Evolutionary conservation across 2,113 vertebrate genomes (phyloP).

Genomic region (Dicrurus megarhynchus): DNA sequence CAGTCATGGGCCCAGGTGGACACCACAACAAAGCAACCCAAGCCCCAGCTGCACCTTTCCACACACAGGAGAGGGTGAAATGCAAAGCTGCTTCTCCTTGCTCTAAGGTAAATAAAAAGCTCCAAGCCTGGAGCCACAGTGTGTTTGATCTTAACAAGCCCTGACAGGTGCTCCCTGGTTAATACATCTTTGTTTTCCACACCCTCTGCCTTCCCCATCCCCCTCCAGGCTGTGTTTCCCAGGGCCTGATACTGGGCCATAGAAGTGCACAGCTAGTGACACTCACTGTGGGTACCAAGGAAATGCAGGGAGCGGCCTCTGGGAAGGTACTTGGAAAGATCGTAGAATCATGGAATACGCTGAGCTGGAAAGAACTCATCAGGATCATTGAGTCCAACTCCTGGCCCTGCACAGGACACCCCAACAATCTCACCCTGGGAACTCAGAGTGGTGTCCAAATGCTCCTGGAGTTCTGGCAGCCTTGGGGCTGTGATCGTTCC

Average conservation of each 20-base stretch:
- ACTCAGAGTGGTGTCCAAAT: fast-evolving
- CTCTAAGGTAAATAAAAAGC: not conserved
- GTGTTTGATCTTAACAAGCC: not conserved
- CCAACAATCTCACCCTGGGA: not conserved
- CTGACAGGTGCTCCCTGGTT: not conserved
- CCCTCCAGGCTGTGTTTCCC: not conserved
- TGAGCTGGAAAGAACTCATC: not conserved
- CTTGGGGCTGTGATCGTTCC: not conserved
- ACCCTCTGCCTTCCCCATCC: not conserved
- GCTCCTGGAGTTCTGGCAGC: not conserved
- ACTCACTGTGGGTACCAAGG: not conserved
- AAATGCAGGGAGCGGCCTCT: not conserved
- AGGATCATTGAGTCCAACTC: not conserved
- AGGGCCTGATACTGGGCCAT: fast-evolving
- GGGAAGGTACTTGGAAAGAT: not conserved
- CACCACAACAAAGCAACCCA: not conserved
- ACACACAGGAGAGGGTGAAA: fast-evolving
- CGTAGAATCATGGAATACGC: not conserved
- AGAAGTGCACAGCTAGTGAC: not conserved
- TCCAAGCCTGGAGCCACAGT: not conserved
- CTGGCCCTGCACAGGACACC: not conserved
- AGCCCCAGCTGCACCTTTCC: not conserved
- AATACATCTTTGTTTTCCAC: not conserved
- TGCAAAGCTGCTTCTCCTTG: not conserved
- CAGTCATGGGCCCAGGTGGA: fast-evolving